Conservation (phyloP, 2,113 vertebrate species). For the Kryptolebias marmoratus region DNA sequence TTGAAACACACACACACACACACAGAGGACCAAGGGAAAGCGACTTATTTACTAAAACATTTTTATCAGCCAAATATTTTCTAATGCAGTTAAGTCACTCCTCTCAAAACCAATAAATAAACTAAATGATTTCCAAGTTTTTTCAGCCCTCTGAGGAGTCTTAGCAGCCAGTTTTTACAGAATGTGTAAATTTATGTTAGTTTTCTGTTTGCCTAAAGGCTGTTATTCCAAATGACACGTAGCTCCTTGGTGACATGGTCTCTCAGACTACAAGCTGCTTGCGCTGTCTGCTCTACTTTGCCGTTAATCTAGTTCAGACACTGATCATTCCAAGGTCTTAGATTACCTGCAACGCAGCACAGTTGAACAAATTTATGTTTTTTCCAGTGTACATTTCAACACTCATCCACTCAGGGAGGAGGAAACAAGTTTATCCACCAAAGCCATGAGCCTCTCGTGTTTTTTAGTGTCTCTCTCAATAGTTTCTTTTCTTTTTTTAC, state of each 20-base stretch:
- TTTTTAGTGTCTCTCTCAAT: slow-evolving; percentile 43
- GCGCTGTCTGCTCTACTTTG: slow-evolving; percentile 2
- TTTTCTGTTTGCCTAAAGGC: too few relatives aligned
- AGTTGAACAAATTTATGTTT: slow-evolving; percentile 67
- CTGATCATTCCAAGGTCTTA: slow-evolving; percentile 57
- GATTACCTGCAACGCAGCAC: slow-evolving; percentile 54
- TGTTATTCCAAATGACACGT: background rate
- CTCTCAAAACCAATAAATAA: slow-evolving; percentile 4
- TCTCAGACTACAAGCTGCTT: background rate
- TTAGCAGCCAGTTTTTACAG: background rate
- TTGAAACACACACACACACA: too few relatives aligned
- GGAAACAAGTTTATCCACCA: slow-evolving; percentile 46
- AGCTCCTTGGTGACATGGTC: slow-evolving; percentile 4
- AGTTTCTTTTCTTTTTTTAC: slow-evolving; percentile 5
- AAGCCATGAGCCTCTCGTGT: slow-evolving; percentile 42
- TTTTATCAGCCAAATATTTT: background rate
- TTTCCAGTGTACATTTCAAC: slow-evolving; percentile 53
- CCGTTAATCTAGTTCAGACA: slow-evolving; percentile 16
- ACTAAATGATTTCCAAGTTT: background rate
- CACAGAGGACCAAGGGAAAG: too few relatives aligned
- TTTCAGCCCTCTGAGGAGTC: background rate
- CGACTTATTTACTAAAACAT: too few relatives aligned
- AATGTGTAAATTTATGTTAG: too few relatives aligned
- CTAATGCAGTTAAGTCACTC: background rate
- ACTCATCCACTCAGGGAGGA: slow-evolving; percentile 39